phyloP scores from a whole-genome alignment of 2,888 invertebrate genomes.

The Trissoscelio sp. region DNA sequence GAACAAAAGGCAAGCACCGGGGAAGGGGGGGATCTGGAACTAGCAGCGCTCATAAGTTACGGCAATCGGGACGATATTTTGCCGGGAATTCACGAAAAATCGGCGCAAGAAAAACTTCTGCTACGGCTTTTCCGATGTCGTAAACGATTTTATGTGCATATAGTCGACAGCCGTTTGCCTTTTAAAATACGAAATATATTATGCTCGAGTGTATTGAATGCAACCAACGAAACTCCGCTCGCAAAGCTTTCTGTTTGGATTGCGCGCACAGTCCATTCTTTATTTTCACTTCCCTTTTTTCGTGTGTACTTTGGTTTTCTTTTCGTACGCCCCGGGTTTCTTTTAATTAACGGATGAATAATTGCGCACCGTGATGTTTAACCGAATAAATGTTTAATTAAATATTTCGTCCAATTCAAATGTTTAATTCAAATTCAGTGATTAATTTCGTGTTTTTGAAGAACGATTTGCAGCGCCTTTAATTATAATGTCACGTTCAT shows the following conservation, averaged over 20 bases:
- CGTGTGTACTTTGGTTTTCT: background rate
- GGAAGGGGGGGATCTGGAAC: slow-evolving; percentile 75
- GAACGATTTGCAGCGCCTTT: too few relatives aligned
- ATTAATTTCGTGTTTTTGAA: slow-evolving; percentile 23
- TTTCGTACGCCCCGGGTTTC: background rate
- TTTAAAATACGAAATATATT: slow-evolving; percentile 64
- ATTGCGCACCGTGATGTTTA: too few relatives aligned
- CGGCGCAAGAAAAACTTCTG: slow-evolving; percentile 33
- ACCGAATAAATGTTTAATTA: too few relatives aligned
- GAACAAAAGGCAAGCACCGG: slow-evolving; percentile 80
- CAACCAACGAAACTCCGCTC: slow-evolving; percentile 9
- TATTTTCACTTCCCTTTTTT: background rate
- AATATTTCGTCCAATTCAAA: too few relatives aligned
- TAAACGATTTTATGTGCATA: slow-evolving; percentile 61
- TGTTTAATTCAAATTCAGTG: too few relatives aligned
- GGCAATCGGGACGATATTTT: slow-evolving; percentile 78
- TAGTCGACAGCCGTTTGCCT: slow-evolving; percentile 57
- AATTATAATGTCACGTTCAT: too few relatives aligned
- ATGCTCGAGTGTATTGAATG: slow-evolving; percentile 48
- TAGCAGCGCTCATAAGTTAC: slow-evolving; percentile 77
- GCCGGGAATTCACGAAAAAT: slow-evolving; percentile 64
- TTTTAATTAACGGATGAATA: slow-evolving; percentile 5
- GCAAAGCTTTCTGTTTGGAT: slow-evolving; percentile 19
- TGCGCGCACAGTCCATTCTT: slow-evolving; percentile 14
- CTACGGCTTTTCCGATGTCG: slow-evolving; percentile 46